These are phyloP conservation scores for Lerema accius DNA, from an alignment of 1,140 invertebrate species.

Conservation along the genomic window DNA sequence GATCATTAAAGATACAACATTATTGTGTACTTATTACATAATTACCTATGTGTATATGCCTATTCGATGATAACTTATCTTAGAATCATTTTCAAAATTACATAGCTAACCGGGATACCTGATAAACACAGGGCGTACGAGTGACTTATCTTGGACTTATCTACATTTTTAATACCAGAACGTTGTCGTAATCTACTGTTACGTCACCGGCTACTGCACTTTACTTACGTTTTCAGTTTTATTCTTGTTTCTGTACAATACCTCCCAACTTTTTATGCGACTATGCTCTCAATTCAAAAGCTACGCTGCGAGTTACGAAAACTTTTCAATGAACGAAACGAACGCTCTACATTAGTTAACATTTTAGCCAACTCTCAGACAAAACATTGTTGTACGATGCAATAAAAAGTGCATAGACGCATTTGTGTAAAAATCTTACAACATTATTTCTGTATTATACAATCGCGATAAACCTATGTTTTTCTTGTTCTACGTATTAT, in stretches of 20 bases:
- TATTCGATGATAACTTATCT: neutral
- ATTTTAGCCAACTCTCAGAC: constrained; percentile 6
- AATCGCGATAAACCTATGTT: constrained; percentile 36
- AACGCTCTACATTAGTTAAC: constrained; percentile 16
- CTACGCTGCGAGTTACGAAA: constrained; percentile 26
- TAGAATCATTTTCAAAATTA: neutral
- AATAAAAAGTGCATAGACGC: constrained; percentile 18
- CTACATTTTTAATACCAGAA: constrained; percentile 28
- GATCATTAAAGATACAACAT: too few relatives aligned
- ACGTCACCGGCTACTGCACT: constrained; percentile 19
- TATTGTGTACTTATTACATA: too few relatives aligned
- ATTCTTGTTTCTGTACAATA: constrained; percentile 16
- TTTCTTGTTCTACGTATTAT: constrained; percentile 7
- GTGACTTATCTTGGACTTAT: constrained; percentile 38
- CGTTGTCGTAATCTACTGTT: constrained; percentile 16
- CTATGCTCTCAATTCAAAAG: constrained; percentile 24
- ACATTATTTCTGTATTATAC: constrained; percentile 20
- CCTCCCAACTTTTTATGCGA: constrained; percentile 12
- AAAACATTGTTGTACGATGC: constrained; percentile 10
- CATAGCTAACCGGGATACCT: constrained; percentile 16
- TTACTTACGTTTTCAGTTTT: constrained; percentile 4
- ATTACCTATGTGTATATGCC: too few relatives aligned
- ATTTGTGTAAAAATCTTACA: constrained; percentile 15
- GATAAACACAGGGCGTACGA: constrained; percentile 38
- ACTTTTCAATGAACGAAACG: constrained; percentile 23